Percentiles rank a stretch among this genome's conserved stretches.
phyloP scores from a whole-genome alignment of 2,113 vertebrate species.

The Pachypanchax playfairii region DNA sequence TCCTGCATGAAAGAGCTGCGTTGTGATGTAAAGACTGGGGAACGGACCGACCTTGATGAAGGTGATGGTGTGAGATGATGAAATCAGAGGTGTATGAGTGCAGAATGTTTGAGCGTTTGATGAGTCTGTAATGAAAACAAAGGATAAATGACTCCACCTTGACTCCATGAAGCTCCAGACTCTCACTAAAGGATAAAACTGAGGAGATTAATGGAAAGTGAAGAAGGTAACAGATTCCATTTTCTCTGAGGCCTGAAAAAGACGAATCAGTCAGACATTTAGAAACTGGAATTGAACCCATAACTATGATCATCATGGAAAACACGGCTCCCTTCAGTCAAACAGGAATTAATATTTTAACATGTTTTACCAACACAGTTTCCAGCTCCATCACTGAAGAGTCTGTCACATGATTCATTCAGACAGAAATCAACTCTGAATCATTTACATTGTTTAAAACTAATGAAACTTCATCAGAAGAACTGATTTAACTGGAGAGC shows the following conservation, averaged over 20 bases:
- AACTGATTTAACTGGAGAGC: too few relatives aligned
- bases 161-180: slow-evolving; percentile 17
- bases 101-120: slow-evolving; percentile 2
- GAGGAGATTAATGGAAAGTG: slow-evolving; percentile 17
- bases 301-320: too few relatives aligned
- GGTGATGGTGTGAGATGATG: slow-evolving; percentile 29
- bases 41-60: slow-evolving; percentile 38
- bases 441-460: too few relatives aligned
- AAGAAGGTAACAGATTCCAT: slow-evolving; percentile 7
- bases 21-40: neutral
- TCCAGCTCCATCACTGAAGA: too few relatives aligned
- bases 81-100: slow-evolving; percentile 17
- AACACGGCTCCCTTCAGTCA: too few relatives aligned
- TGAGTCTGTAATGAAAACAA: slow-evolving; percentile 10
- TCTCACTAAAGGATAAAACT: slow-evolving; percentile 37
- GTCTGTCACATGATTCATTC: too few relatives aligned
- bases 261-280: too few relatives aligned
- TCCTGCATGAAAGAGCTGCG: neutral
- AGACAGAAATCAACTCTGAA: too few relatives aligned
- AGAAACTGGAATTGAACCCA: too few relatives aligned
- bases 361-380: too few relatives aligned
- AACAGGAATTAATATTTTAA: too few relatives aligned
- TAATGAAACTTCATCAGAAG: too few relatives aligned
- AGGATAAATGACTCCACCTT: neutral
- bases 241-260: slow-evolving; percentile 46